Conservation (phyloP, 1,140 invertebrate species). For the Dufourea novaeangliae region DNA sequence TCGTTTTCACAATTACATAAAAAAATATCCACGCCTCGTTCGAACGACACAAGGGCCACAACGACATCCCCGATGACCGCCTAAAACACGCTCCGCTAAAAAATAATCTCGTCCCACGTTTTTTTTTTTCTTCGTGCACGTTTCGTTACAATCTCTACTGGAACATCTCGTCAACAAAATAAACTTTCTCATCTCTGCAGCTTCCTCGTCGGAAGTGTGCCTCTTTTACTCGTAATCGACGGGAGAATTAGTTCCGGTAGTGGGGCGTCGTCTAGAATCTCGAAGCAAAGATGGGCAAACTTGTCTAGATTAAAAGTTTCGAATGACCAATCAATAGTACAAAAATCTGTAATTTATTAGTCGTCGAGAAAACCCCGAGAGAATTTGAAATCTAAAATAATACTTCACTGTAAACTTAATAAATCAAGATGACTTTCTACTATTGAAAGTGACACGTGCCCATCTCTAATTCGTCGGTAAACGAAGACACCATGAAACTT, state of each 20-base stretch:
- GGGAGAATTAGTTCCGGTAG: neutral
- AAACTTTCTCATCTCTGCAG: constrained; percentile 61
- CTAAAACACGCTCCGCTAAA: constrained; percentile 29
- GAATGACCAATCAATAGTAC: too few species aligned
- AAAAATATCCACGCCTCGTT: constrained; percentile 20
- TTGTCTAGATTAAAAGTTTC: too few species aligned
- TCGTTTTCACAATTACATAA: too few species aligned
- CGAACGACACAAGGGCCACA: constrained; percentile 12
- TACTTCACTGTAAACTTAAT: too few species aligned
- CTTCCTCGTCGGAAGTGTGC: constrained; percentile 36
- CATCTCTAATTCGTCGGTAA: neutral
- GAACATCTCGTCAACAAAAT: constrained; percentile 56
- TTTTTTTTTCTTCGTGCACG: neutral
- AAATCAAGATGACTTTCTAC: too few species aligned
- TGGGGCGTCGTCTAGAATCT: constrained; percentile 1
- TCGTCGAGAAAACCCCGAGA: too few species aligned
- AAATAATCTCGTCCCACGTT: constrained; percentile 38
- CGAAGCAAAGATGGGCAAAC: neutral
- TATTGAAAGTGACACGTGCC: too few species aligned
- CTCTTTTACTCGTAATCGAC: constrained; percentile 49
- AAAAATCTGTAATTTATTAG: too few species aligned
- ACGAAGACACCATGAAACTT: neutral
- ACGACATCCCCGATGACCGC: neutral
- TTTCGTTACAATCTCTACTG: constrained; percentile 34
- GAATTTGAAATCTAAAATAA: too few species aligned